These are phyloP conservation scores for Mionectes macconnelli DNA, from an alignment of 2,113 vertebrate genomes.

Conservation along the genomic window DNA sequence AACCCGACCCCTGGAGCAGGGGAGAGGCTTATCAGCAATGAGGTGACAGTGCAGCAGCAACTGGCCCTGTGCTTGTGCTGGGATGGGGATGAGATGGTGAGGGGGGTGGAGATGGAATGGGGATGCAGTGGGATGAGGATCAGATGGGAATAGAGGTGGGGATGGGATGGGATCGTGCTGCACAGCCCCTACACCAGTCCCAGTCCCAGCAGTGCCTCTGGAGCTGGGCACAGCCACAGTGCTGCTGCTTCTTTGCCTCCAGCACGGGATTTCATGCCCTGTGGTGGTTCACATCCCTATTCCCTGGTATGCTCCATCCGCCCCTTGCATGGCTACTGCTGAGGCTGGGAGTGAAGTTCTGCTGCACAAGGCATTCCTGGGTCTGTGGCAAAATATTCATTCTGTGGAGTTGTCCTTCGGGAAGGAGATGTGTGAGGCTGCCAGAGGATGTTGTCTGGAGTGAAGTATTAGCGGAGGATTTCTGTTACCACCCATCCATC, in stretches of 20 bases:
- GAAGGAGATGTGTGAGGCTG: accelerated
- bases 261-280: accelerated
- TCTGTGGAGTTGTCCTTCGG: accelerated
- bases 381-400: accelerated
- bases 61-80: not conserved
- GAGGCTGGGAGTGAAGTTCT: not conserved
- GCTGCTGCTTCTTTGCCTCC: not conserved
- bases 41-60: not conserved
- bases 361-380: not conserved
- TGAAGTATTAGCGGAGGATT: not conserved
- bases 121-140: not conserved
- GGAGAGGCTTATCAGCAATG: not conserved
- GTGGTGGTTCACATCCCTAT: accelerated
- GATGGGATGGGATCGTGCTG: not conserved
- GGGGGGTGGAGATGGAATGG: not conserved
- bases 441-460: not conserved
- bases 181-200: not conserved
- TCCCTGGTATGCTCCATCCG: accelerated
- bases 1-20: not conserved
- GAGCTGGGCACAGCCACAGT: not conserved
- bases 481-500: not conserved
- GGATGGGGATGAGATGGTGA: not conserved
- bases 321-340: accelerated
- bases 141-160: not conserved
- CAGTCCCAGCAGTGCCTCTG: not conserved